phyloP scores from a whole-genome alignment of 2,113 vertebrate species.

The Tachuris rubrigastra region DNA sequence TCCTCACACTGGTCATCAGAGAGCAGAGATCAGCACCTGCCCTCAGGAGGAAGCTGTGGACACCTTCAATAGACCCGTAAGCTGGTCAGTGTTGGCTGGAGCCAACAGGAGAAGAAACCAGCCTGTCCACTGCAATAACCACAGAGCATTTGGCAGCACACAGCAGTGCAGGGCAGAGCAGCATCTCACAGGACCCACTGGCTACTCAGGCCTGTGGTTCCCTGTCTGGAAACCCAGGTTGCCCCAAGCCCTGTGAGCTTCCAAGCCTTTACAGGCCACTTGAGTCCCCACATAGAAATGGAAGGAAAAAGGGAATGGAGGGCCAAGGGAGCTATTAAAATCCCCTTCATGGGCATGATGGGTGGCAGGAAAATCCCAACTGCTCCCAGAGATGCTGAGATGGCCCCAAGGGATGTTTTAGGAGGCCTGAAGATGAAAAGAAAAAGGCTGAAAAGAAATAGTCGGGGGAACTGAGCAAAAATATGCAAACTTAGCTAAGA shows the following conservation, averaged over 20 bases:
- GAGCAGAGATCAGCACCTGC: neutral
- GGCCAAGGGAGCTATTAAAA: neutral
- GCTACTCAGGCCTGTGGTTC: neutral
- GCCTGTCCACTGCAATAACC: neutral
- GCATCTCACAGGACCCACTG: neutral
- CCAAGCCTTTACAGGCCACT: neutral
- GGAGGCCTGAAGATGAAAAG: constrained; percentile 14
- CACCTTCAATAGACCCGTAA: neutral
- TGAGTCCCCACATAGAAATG: neutral
- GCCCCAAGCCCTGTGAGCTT: neutral
- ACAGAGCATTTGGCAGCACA: neutral
- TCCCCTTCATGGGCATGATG: neutral
- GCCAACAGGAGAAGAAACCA: neutral
- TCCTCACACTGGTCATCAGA: neutral
- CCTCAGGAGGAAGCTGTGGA: neutral
- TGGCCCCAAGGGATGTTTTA: neutral
- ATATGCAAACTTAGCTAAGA: constrained; percentile 59
- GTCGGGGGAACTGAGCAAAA: neutral
- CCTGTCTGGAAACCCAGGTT: neutral
- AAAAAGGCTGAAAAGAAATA: constrained; percentile 14
- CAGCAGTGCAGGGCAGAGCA: neutral
- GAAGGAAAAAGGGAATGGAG: neutral
- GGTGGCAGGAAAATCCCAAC: neutral
- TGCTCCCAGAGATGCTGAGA: neutral
- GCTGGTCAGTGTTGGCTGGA: fast-evolving